These are phyloP conservation scores for Branchipolynoe longqiensis DNA, from an alignment of 2,888 invertebrate genomes.

Conservation along the genomic window DNA sequence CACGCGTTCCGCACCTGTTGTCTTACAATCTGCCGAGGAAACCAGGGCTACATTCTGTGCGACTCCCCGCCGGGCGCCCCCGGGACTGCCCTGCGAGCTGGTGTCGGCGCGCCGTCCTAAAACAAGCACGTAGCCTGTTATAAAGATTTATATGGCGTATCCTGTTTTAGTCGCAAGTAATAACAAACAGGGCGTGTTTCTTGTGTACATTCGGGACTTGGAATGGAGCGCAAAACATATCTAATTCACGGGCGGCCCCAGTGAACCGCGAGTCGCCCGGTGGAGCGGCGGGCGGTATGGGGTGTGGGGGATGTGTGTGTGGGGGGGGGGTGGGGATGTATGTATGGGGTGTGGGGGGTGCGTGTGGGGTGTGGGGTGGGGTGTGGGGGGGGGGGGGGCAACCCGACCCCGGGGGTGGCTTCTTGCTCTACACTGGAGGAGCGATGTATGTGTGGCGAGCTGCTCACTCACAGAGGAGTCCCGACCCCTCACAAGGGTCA, in stretches of 20 bases:
- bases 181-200: conserved; percentile 41
- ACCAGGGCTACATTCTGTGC: conserved; percentile 12
- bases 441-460: no score
- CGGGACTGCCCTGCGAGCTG: background rate
- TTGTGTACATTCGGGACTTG: conserved; percentile 20
- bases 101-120: conserved; percentile 10
- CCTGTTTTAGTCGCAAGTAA: conserved; percentile 13
- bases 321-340: background rate
- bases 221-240: conserved; percentile 46
- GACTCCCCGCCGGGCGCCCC: background rate
- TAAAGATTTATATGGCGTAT: conserved; percentile 53
- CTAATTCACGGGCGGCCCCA: conserved; percentile 5
- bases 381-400: no score
- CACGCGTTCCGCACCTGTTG: conserved; percentile 5
- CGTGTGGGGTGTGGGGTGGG: background rate
- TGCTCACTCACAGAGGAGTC: no score
- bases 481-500: no score
- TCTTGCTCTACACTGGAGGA: no score
- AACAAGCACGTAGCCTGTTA: conserved; percentile 37
- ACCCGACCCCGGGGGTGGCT: no score
- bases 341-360: background rate
- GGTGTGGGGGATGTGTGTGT: background rate
- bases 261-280: no score
- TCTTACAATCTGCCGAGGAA: conserved; percentile 51
- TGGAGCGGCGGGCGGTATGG: no score